A percentile compares a stretch with the other conserved stretches of the same genome.
phyloP scores from a whole-genome alignment of 2,888 invertebrate genomes.

The Polylopha cassiicola region DNA sequence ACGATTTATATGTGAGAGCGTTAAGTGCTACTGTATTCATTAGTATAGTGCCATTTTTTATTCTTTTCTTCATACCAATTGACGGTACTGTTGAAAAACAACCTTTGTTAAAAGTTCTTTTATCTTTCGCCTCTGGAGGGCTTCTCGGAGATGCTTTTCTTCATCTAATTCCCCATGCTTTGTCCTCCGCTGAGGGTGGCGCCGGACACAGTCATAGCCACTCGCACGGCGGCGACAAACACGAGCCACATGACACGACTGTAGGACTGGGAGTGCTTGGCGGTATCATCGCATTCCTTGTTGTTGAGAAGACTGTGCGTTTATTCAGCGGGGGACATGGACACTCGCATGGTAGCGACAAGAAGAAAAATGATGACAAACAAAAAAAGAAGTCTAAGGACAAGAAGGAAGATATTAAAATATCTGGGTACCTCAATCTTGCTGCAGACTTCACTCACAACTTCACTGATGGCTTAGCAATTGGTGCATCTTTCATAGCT shows the following conservation, averaged over 20 bases:
- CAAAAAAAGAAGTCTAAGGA: slow-evolving; percentile 54
- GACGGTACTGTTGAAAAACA: slow-evolving; percentile 90
- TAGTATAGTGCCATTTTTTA: slow-evolving; percentile 95
- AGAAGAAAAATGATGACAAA: slow-evolving; percentile 63
- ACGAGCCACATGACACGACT: slow-evolving; percentile 85
- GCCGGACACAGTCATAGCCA: slow-evolving; percentile 74
- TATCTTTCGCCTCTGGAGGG: slow-evolving; percentile 97
- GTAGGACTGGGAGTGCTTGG: slow-evolving; percentile 96
- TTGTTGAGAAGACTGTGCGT: slow-evolving; percentile 95
- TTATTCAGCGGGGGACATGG: slow-evolving; percentile 89
- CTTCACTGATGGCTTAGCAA: slow-evolving; percentile 99
- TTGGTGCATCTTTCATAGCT: slow-evolving; percentile 97
- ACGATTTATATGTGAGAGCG: slow-evolving; percentile 85
- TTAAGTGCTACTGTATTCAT: slow-evolving; percentile 94
- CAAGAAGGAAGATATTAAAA: slow-evolving; percentile 67
- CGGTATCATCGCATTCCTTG: slow-evolving; percentile 94
- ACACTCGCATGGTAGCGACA: slow-evolving; percentile 81
- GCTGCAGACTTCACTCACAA: slow-evolving; percentile 99
- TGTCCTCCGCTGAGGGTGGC: slow-evolving; percentile 53
- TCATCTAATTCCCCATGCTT: slow-evolving; percentile 98
- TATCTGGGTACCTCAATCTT: slow-evolving; percentile 93
- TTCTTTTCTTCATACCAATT: slow-evolving; percentile 94
- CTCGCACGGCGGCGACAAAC: slow-evolving; percentile 65
- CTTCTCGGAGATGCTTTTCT: slow-evolving; percentile 98
- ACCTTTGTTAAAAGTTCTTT: slow-evolving; percentile 90